phyloP scores from a whole-genome alignment of 2,888 invertebrate species.

The Eupithecia subumbrata region DNA sequence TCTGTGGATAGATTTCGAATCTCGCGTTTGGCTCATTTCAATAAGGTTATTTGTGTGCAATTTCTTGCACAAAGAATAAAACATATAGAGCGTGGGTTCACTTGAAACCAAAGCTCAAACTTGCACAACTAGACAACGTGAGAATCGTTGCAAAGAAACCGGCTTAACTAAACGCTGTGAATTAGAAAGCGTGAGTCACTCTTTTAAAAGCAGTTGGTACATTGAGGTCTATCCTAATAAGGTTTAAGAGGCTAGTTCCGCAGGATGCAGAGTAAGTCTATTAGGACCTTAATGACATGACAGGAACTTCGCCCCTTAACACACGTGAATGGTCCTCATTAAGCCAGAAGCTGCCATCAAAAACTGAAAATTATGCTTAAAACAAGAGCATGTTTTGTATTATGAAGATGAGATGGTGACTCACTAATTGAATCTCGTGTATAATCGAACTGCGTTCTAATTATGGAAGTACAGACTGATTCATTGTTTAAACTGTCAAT shows the following conservation, averaged over 20 bases:
- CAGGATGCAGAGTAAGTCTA: constrained; percentile 5
- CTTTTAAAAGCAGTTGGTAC: constrained; percentile 6
- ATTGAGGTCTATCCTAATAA: constrained; percentile 21
- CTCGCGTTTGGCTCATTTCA: neutral
- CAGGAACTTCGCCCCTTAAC: constrained; percentile 10
- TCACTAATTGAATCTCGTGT: constrained; percentile 14
- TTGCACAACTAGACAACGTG: constrained; percentile 15
- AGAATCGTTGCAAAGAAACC: constrained; percentile 24
- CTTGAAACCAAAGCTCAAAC: neutral
- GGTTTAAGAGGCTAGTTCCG: constrained; percentile 26
- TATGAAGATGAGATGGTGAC: neutral
- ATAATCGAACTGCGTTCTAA: constrained; percentile 13
- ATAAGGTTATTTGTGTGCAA: neutral
- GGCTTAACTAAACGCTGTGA: constrained; percentile 15
- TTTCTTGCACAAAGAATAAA: neutral
- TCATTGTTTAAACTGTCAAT: constrained; percentile 44
- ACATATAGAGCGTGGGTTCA: constrained; percentile 15
- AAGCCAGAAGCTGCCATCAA: neutral
- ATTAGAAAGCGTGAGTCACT: constrained; percentile 34
- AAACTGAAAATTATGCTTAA: neutral
- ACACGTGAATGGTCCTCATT: constrained; percentile 4
- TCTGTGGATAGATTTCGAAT: neutral
- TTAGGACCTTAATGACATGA: neutral
- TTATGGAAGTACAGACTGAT: constrained; percentile 25
- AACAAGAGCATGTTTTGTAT: neutral